Conservation (phyloP, 2,888 invertebrate species). For the Escarpia spicata region DNA sequence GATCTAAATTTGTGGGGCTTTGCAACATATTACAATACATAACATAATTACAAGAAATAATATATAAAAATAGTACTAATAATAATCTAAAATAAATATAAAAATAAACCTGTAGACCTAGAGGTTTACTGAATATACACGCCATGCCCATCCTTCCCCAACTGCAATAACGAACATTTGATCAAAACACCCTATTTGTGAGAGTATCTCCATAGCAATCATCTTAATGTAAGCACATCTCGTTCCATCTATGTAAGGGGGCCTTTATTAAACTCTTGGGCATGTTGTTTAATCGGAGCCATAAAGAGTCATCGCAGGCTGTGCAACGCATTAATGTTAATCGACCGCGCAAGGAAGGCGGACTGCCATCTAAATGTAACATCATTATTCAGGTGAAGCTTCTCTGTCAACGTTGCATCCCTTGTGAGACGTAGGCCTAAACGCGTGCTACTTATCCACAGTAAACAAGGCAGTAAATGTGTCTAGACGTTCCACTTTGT, state of each 20-base stretch:
- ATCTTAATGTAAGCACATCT: slow-evolving; percentile 13
- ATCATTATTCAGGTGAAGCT: background rate
- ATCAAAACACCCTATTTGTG: background rate
- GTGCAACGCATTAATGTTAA: too few relatives aligned
- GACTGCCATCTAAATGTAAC: background rate
- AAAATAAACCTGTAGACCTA: too few relatives aligned
- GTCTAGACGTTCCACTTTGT: background rate
- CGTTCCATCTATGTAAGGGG: background rate
- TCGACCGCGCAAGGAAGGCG: background rate
- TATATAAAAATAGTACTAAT: too few relatives aligned
- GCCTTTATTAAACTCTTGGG: background rate
- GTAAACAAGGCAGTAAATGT: background rate
- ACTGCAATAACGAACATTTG: background rate
- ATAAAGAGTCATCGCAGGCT: background rate
- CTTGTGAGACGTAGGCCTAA: background rate
- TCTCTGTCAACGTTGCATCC: background rate
- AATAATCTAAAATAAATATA: too few relatives aligned
- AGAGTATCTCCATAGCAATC: background rate
- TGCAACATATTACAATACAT: too few relatives aligned
- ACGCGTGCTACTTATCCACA: background rate
- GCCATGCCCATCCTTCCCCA: background rate
- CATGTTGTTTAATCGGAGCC: background rate
- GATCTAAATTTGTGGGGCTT: too few relatives aligned
- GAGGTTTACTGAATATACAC: too few relatives aligned
- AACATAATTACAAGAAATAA: too few relatives aligned